Conservation (phyloP, 2,797 vertebrate genomes). For the Oreochromis mossambicus region DNA sequence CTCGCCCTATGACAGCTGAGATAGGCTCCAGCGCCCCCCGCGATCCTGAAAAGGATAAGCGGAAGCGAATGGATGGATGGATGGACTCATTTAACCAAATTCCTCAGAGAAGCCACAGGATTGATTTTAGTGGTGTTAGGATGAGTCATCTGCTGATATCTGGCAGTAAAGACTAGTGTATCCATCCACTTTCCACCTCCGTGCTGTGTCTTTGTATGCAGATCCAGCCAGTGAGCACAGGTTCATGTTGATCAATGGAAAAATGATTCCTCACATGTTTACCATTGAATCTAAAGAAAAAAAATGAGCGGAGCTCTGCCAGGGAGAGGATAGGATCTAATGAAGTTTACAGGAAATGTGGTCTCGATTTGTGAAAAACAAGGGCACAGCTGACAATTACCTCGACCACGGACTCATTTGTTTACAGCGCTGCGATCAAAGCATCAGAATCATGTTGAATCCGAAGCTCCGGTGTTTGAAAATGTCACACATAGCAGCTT, state of each 20-base stretch:
- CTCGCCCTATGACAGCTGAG: too few species aligned
- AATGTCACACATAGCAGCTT: neutral
- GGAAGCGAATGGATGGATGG: too few species aligned
- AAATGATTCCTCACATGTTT: neutral
- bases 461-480: neutral
- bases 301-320: neutral
- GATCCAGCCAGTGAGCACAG: neutral
- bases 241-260: neutral
- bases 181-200: neutral
- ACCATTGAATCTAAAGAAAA: neutral
- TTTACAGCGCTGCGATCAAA: neutral
- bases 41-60: too few species aligned
- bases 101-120: neutral
- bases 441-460: neutral
- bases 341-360: neutral
- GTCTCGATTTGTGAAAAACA: neutral
- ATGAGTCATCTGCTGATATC: neutral
- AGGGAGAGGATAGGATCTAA: neutral
- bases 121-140: neutral
- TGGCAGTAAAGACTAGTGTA: neutral
- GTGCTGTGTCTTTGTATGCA: neutral
- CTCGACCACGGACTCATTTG: neutral
- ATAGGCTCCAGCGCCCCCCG: too few species aligned
- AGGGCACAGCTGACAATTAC: neutral
- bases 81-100: neutral